Evolutionary conservation across 1,140 invertebrate genomes (phyloP).

Genomic region (Ctenoplectra terminalis): DNA sequence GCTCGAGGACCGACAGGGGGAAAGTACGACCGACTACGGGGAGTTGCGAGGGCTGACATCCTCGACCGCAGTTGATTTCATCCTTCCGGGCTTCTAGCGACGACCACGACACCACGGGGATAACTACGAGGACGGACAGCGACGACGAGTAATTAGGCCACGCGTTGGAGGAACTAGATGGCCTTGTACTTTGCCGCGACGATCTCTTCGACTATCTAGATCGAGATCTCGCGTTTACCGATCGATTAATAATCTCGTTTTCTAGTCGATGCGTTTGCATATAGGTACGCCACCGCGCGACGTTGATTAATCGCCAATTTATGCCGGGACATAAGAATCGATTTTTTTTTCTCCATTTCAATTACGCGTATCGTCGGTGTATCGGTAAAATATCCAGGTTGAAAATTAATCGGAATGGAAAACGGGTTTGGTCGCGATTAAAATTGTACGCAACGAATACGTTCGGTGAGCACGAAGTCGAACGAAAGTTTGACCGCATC

Average conservation of each 20-base stretch:
- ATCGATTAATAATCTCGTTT: conserved; percentile 61
- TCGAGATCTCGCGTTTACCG: conserved; percentile 46
- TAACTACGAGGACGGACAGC: not conserved
- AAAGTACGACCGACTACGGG: conserved; percentile 1
- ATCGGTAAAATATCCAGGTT: not conserved
- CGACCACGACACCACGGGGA: conserved; percentile 7
- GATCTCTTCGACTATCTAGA: conserved; percentile 45
- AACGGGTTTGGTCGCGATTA: conserved; percentile 3
- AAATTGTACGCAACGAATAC: too few relatives aligned
- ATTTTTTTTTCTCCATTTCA: conserved; percentile 9
- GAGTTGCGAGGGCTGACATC: conserved; percentile 29
- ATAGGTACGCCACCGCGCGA: conserved; percentile 3
- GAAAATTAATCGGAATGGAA: not conserved
- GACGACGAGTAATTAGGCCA: conserved; percentile 57
- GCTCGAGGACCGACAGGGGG: not conserved
- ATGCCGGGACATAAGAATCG: not conserved
- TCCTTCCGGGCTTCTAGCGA: conserved; percentile 32
- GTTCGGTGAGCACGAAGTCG: too few relatives aligned
- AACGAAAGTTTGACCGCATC: too few relatives aligned
- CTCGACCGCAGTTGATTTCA: conserved; percentile 55
- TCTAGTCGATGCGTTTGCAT: conserved; percentile 26
- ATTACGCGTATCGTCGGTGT: conserved; percentile 22
- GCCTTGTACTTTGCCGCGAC: conserved; percentile 51
- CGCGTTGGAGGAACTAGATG: conserved; percentile 48
- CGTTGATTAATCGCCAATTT: conserved; percentile 30